Percentiles rank a stretch among this genome's conserved stretches.
Conservation (phyloP, 2,113 vertebrate genomes). For the Saccopteryx leptura region DNA sequence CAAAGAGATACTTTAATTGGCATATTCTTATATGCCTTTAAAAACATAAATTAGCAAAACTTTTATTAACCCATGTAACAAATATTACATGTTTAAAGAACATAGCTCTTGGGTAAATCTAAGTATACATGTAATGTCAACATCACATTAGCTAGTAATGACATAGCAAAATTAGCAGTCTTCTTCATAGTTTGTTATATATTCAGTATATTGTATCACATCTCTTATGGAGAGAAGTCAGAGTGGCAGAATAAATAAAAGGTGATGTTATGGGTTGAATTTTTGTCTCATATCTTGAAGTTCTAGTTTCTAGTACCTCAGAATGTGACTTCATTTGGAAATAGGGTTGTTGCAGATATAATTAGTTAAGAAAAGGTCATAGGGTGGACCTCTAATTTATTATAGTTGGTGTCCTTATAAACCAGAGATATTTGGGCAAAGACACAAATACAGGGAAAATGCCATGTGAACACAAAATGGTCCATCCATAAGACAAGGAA, state of each 20-base stretch:
- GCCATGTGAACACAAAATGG: neutral
- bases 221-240: neutral
- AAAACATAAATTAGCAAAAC: constrained; percentile 43
- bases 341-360: neutral
- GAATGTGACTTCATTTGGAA: constrained; percentile 42
- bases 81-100: neutral
- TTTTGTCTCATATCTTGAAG: constrained; percentile 8
- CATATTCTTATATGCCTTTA: neutral
- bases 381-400: neutral
- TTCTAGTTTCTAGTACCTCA: neutral
- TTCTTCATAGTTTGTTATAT: neutral
- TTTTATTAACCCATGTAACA: neutral
- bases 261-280: neutral
- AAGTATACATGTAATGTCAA: neutral
- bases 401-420: constrained; percentile 27
- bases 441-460: neutral
- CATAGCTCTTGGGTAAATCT: neutral
- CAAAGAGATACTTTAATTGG: neutral
- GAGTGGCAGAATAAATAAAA: neutral
- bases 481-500: neutral
- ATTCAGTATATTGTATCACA: neutral
- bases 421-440: neutral
- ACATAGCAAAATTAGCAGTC: neutral
- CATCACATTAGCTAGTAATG: neutral
- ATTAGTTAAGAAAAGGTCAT: neutral